Evolutionary conservation across 2,888 invertebrate species (phyloP), one percentile per base, ranked within the genome.

Genomic region (Spialia ferax): DNA sequence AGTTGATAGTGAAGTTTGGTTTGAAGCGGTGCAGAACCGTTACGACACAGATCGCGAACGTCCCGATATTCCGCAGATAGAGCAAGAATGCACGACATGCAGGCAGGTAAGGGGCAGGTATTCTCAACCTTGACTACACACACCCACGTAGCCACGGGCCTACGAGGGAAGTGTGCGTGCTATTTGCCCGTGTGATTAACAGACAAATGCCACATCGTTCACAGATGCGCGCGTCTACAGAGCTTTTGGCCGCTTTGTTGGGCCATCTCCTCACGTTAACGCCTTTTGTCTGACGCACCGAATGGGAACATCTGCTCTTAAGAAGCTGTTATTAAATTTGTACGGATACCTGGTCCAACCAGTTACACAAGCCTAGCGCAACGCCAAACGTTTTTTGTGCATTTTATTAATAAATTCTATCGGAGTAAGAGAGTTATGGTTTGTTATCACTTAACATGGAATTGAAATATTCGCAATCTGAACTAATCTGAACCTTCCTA

Each of bases 141-240:
- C 75, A 69, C 67, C 67, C 63, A 70, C 70, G 26, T 23, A 13
- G 62, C 63, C 70, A 35, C 54, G 63, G 57, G 63, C 73, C 65
- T 68, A 71, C 69, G 69, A 65, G 68, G 70, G 70, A 74, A 35
- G 81, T 85, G 85, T 82, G 86, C 79, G 83, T 78, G 81, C 77
- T 92, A 86, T 93, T 92, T 93, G 86, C 81, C 78, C 84, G 83
- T 86, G 80, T 91, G 88, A 93, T 93, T 93, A 84, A 92, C 93
- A 91, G 86, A 85, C 88, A 91, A 91, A 91, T 82, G 83, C 87
- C 78, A 87, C 80, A 82, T 80, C 23, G 80, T 81, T 80, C 26
- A 66, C 65, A 60, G 75, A 77, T 79, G 76, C 75, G 85, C 84
- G 86, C 92, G 91, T 93, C 93, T 91, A 91, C 38, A 42, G 59